Percentiles rank a stretch among this genome's conserved stretches.
These are phyloP conservation scores for Phoxinus phoxinus DNA, from an alignment of 2,113 vertebrate genomes.

Conservation along the genomic window DNA sequence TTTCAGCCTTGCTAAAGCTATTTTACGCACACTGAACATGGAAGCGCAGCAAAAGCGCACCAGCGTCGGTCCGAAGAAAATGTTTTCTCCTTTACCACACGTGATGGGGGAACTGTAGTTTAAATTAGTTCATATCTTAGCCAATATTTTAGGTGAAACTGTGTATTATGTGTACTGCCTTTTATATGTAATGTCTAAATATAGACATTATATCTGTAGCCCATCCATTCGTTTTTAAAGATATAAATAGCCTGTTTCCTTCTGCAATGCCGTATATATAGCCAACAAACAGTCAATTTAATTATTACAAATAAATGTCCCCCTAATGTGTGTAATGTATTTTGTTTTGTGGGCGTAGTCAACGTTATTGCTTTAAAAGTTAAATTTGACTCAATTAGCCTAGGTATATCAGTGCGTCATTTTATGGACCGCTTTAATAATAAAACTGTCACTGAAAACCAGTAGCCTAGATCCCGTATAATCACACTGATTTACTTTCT, in stretches of 20 bases:
- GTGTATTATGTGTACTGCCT: not conserved
- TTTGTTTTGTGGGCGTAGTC: not conserved
- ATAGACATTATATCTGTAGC: not conserved
- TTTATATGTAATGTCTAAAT: not conserved
- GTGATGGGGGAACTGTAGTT: slow-evolving; percentile 8
- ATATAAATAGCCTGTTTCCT: not conserved
- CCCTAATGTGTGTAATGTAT: not conserved
- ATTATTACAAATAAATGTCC: not conserved
- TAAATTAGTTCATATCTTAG: not conserved
- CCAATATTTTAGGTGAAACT: not conserved
- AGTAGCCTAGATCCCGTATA: not conserved
- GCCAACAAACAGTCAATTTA: not conserved
- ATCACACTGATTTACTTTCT: slow-evolving; percentile 36
- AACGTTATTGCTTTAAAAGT: not conserved
- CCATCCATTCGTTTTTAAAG: no score
- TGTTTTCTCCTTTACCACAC: not conserved
- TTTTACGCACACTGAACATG: slow-evolving; percentile 57
- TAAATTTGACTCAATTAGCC: not conserved
- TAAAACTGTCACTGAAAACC: not conserved
- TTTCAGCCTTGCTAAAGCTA: not conserved
- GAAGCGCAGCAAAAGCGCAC: slow-evolving; percentile 16
- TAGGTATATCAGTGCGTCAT: not conserved
- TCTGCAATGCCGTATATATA: not conserved
- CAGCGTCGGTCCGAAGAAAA: not conserved
- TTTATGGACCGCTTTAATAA: not conserved